phyloP scores from a whole-genome alignment of 2,888 invertebrate species.

The Heliconius erato region DNA sequence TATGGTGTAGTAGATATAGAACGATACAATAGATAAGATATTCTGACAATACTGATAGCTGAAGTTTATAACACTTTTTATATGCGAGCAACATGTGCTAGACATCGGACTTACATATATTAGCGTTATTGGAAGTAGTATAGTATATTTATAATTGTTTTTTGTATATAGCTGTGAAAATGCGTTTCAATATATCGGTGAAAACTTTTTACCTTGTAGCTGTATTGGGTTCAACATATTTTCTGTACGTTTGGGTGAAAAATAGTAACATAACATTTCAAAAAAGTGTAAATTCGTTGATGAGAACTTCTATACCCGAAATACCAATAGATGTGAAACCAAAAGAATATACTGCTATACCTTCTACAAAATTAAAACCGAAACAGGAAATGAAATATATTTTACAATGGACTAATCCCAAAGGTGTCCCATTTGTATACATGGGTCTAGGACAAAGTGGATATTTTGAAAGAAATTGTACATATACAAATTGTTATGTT shows the following conservation, averaged over 20 bases:
- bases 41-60: slow-evolving; percentile 2
- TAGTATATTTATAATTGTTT: neutral
- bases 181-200: slow-evolving; percentile 34
- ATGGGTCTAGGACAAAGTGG: slow-evolving; percentile 58
- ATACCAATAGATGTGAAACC: slow-evolving; percentile 9
- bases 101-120: neutral
- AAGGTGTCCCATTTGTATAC: slow-evolving; percentile 62
- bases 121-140: neutral
- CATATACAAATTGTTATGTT: slow-evolving; percentile 69
- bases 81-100: neutral
- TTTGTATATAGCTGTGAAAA: neutral
- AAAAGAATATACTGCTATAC: neutral
- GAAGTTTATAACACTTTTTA: slow-evolving; percentile 15
- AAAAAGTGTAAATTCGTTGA: neutral
- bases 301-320: slow-evolving; percentile 3
- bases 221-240: slow-evolving; percentile 30
- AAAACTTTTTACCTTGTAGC: slow-evolving; percentile 46
- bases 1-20: neutral
- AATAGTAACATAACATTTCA: slow-evolving; percentile 2
- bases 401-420: slow-evolving; percentile 64
- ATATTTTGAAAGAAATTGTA: slow-evolving; percentile 65
- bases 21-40: slow-evolving; percentile 16
- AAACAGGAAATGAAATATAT: slow-evolving; percentile 60
- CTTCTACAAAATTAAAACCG: neutral
- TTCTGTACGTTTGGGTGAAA: slow-evolving; percentile 42